Base-by-base conservation (phyloP, 2,888 invertebrate species). In the Drosophila picticornis region DNA sequence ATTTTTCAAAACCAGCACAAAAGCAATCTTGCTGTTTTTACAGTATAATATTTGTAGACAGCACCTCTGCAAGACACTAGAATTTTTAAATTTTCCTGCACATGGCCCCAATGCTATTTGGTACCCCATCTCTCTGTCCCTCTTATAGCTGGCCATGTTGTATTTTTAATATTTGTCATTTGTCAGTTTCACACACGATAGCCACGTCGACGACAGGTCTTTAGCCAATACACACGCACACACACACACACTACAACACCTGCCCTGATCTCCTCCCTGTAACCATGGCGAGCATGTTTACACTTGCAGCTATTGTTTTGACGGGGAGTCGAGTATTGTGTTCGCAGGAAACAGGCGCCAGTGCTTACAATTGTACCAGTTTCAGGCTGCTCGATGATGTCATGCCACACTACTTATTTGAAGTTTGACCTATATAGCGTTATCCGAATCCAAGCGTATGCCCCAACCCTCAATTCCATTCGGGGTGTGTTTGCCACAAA, bases 161-260 rank as follows among this genome's bases (percentile, higher is more conserved):
- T 77, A 80, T 77, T 86, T 86, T 84, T 80, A 86, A 85, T 81
- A 67, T 57, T 72, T 78, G 84, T 72, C 84, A 87, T 72, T 89
- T 84, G 89, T 72, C 76, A 70, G 72, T 60, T 87, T 78, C 87
- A 68, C 67, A 75, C 84, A 72, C 87, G 65, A 63, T 61, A 66
- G 75, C 77, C 77, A 74, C 84, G 72, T 73, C 75, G 77, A 52
- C 77, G 74, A 67, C 81, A 81, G 64, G 77, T 80, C 52, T 61
- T 69, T 72, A 51, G 70, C 70, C 56, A 68, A 34, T 38, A 32
- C 36, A 9, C 46, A 2, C 25, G 53, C 13, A 13, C 10, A 29
- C 29, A 29, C 9, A 2, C 13, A 31, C 67, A 19, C 4, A 29
- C 53, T 59, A 19, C 58, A 60, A 40, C 58, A 61, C n/a, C 19